Conservation (phyloP, 2,797 vertebrate species). For the Arremon aurantiirostris region DNA sequence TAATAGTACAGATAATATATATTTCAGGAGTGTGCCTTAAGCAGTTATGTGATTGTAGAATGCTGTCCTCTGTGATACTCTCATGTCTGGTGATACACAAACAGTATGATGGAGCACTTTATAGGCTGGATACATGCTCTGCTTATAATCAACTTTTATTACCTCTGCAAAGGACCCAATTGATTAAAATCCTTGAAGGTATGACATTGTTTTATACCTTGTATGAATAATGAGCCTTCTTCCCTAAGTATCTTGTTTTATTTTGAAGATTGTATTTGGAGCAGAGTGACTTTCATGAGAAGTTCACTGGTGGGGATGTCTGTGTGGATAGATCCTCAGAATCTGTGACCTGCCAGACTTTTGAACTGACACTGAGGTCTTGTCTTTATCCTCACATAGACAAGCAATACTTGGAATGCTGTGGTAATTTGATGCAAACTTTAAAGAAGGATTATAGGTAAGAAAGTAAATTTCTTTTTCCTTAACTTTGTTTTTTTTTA, state of each 20-base stretch:
- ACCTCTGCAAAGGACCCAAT: neutral
- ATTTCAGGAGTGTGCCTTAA: neutral
- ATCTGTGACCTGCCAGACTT: constrained; percentile 96
- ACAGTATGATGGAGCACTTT: neutral
- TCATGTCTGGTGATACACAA: neutral
- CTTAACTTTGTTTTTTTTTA: neutral
- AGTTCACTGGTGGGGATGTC: constrained; percentile 87
- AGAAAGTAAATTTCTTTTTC: neutral
- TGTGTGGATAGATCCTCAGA: constrained; percentile 94
- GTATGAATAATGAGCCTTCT: neutral
- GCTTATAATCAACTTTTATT: neutral
- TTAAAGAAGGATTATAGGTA: constrained; percentile 95
- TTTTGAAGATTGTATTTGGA: constrained; percentile 89
- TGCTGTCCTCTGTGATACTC: neutral
- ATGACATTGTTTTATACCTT: neutral
- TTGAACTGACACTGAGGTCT: constrained; percentile 92
- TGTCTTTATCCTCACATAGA: constrained; percentile 97
- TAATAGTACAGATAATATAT: neutral
- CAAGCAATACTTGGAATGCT: constrained; percentile 91
- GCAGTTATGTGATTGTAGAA: neutral
- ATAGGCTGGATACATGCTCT: neutral
- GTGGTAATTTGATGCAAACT: constrained; percentile 95
- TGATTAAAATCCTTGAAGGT: neutral
- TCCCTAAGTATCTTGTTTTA: neutral
- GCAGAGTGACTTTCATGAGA: constrained; percentile 92